Percentiles rank a stretch among this genome's conserved stretches.
Conservation (phyloP, 2,113 vertebrate genomes). For the Tinamus guttatus region DNA sequence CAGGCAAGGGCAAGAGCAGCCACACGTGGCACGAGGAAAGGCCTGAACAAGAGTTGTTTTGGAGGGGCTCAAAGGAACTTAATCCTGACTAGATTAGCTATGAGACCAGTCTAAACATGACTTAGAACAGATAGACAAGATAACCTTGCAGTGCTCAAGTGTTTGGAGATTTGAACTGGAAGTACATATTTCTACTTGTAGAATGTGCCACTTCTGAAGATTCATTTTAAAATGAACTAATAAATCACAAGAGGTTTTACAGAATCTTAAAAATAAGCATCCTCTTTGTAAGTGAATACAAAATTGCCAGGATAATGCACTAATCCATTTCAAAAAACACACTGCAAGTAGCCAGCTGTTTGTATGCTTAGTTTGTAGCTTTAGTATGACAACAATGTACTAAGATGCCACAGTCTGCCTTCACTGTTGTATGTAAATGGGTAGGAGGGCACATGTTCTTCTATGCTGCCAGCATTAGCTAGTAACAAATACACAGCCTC, state of each 20-base stretch:
- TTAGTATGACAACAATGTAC: neutral
- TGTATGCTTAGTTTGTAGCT: too few relatives aligned
- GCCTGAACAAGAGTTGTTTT: neutral
- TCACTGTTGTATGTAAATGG: neutral
- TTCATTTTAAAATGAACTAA: neutral
- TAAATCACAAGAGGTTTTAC: neutral
- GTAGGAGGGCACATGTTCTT: neutral
- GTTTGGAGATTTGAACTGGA: neutral
- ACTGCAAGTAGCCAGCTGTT: neutral
- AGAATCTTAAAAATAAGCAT: neutral
- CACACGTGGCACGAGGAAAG: neutral
- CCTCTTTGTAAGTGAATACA: neutral
- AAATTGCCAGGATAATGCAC: neutral
- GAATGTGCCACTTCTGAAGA: neutral
- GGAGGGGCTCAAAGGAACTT: neutral
- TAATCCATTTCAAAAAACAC: neutral
- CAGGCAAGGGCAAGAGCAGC: neutral
- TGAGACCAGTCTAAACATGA: neutral
- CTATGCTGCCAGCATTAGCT: neutral
- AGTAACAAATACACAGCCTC: neutral
- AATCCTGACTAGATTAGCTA: neutral
- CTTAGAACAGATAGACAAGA: neutral
- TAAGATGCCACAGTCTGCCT: neutral
- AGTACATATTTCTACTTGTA: neutral
- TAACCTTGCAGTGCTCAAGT: neutral